A percentile compares a stretch with the other conserved stretches of the same genome.
Evolutionary conservation across 2,888 invertebrate genomes (phyloP).

Genomic region (Leptopterna dolabrata): DNA sequence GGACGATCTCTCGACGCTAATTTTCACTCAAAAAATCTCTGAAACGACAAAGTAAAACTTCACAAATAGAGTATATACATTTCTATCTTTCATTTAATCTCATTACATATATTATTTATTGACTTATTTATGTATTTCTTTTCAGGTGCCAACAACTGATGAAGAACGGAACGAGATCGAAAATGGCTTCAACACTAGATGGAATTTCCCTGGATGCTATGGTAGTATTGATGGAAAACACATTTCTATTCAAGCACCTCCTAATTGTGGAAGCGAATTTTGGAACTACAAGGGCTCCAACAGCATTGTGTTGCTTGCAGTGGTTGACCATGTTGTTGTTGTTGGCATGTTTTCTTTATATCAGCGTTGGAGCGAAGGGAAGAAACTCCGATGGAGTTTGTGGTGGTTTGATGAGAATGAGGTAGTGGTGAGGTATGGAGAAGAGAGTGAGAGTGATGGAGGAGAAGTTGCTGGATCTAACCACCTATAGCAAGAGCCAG

Average conservation of each 20-base stretch:
- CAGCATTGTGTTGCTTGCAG: slow-evolving; percentile 62
- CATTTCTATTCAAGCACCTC: slow-evolving; percentile 61
- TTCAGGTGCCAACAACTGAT: neutral
- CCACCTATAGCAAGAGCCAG: too few relatives aligned
- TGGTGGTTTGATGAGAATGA: too few relatives aligned
- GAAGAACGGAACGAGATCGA: slow-evolving; percentile 43
- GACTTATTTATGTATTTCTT: too few relatives aligned
- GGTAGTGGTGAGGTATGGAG: too few relatives aligned
- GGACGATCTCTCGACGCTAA: too few relatives aligned
- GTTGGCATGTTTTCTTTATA: neutral
- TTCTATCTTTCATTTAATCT: too few relatives aligned
- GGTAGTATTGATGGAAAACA: slow-evolving; percentile 63
- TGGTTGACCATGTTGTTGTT: slow-evolving; percentile 58
- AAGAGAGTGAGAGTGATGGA: too few relatives aligned
- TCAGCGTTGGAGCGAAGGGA: neutral
- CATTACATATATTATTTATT: too few relatives aligned
- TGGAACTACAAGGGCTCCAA: slow-evolving; percentile 63
- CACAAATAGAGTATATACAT: too few relatives aligned
- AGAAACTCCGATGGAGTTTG: neutral
- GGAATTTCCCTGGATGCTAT: slow-evolving; percentile 62
- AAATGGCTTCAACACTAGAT: slow-evolving; percentile 56
- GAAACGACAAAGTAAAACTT: too few relatives aligned
- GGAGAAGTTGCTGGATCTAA: too few relatives aligned
- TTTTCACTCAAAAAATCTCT: too few relatives aligned
- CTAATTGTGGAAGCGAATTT: slow-evolving; percentile 60